Conservation (phyloP, 2,888 invertebrate species). For the Heliconius ethilla region DNA sequence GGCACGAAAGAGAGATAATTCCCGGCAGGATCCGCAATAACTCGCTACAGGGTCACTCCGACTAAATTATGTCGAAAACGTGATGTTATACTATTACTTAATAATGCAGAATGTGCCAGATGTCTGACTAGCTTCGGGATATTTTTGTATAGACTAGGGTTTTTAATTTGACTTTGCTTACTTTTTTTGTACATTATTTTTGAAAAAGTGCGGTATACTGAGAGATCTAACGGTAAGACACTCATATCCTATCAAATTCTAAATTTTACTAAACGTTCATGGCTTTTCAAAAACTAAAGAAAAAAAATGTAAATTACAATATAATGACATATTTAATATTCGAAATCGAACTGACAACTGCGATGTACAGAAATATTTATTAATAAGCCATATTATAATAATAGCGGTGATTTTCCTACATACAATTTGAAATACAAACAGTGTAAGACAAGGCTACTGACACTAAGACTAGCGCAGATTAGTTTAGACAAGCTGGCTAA, state of each 20-base stretch:
- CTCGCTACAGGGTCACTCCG: constrained; percentile 28
- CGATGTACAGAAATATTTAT: too few species aligned
- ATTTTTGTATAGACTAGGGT: background rate
- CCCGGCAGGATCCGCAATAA: constrained; percentile 24
- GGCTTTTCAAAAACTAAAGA: too few species aligned
- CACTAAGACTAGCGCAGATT: background rate
- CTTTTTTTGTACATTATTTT: background rate
- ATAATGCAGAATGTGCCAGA: constrained; percentile 25
- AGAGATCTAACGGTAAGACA: too few species aligned
- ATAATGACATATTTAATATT: too few species aligned
- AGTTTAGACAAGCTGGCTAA: background rate
- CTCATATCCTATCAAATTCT: too few species aligned
- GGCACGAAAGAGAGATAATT: constrained; percentile 33
- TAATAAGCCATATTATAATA: too few species aligned
- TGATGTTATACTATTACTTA: constrained; percentile 28
- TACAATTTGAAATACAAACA: background rate
- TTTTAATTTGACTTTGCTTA: background rate
- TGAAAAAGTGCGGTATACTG: background rate
- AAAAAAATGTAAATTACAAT: too few species aligned
- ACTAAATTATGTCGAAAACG: constrained; percentile 32
- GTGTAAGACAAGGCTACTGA: background rate
- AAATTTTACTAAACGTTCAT: too few species aligned
- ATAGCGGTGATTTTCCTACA: too few species aligned
- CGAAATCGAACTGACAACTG: too few species aligned
- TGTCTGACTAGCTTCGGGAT: constrained; percentile 1